Evolutionary conservation across 2,113 vertebrate species (phyloP).

Genomic region (Oplegnathus fasciatus): DNA sequence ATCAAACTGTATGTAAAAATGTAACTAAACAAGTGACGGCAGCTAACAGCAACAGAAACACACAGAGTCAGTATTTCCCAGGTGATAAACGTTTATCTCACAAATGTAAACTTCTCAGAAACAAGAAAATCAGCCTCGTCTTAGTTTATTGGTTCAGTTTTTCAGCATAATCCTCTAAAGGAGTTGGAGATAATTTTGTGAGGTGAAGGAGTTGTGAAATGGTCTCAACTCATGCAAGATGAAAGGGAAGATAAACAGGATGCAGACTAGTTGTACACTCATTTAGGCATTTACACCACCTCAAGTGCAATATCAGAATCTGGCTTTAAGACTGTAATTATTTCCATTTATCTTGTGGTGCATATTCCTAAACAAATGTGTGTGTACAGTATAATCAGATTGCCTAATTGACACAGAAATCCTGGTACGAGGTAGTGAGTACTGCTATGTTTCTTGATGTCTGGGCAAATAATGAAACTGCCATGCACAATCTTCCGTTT

Average conservation of each 20-base stretch:
- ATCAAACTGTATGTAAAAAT: no score
- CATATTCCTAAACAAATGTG: not conserved
- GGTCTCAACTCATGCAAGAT: not conserved
- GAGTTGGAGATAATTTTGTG: not conserved
- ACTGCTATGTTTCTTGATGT: not conserved
- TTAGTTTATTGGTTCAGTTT: not conserved
- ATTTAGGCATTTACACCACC: not conserved
- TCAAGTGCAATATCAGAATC: no score
- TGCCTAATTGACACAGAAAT: not conserved
- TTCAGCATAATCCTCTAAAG: not conserved
- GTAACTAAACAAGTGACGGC: no score
- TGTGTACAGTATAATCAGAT: not conserved
- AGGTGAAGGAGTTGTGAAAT: not conserved
- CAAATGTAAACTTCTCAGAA: not conserved
- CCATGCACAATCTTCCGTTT: not conserved
- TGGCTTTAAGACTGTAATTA: no score
- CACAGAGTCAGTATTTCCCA: no score
- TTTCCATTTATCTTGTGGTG: not conserved
- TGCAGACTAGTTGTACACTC: not conserved
- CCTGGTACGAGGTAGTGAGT: no score
- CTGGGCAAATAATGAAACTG: not conserved
- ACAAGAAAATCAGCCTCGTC: not conserved
- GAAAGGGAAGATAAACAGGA: not conserved
- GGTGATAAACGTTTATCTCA: no score
- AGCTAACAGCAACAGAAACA: no score